A percentile compares a stretch with the other conserved stretches of the same genome.
phyloP scores from a whole-genome alignment of 2,888 invertebrate species.

The Mythimna ferrago region DNA sequence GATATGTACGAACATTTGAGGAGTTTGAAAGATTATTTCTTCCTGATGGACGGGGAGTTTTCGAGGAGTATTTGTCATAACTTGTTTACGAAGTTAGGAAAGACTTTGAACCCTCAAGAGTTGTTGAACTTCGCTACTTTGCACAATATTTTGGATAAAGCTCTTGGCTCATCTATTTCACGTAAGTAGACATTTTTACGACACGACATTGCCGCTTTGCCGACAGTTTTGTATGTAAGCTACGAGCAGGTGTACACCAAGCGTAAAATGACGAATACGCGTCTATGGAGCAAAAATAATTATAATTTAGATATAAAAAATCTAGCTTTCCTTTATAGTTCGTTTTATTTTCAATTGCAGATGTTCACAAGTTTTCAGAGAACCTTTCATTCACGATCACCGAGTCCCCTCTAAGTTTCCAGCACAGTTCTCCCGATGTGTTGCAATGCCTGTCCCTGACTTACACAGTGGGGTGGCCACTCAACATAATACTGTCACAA shows the following conservation, averaged over 20 bases:
- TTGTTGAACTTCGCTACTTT: slow-evolving; percentile 93
- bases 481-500: slow-evolving; percentile 94
- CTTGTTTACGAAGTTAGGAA: slow-evolving; percentile 92
- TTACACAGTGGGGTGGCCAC: slow-evolving; percentile 94
- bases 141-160: slow-evolving; percentile 93
- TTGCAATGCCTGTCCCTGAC: slow-evolving; percentile 93
- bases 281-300: neutral
- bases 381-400: slow-evolving; percentile 92
- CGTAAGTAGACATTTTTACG: slow-evolving; percentile 72
- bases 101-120: slow-evolving; percentile 92
- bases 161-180: slow-evolving; percentile 92
- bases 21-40: slow-evolving; percentile 94
- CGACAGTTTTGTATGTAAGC: too few relatives aligned
- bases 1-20: slow-evolving; percentile 93
- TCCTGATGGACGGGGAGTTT: slow-evolving; percentile 95
- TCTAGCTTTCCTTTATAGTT: too few relatives aligned
- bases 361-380: slow-evolving; percentile 91
- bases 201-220: too few relatives aligned
- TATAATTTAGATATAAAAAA: neutral
- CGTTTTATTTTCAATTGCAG: slow-evolving; percentile 67
- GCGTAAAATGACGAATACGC: too few relatives aligned
- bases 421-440: slow-evolving; percentile 92
- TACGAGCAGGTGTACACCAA: too few relatives aligned
- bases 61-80: slow-evolving; percentile 93
- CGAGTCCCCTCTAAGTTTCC: slow-evolving; percentile 91